Evolutionary conservation across 2,113 vertebrate genomes (phyloP).

Genomic region (Phocoena phocoena): DNA sequence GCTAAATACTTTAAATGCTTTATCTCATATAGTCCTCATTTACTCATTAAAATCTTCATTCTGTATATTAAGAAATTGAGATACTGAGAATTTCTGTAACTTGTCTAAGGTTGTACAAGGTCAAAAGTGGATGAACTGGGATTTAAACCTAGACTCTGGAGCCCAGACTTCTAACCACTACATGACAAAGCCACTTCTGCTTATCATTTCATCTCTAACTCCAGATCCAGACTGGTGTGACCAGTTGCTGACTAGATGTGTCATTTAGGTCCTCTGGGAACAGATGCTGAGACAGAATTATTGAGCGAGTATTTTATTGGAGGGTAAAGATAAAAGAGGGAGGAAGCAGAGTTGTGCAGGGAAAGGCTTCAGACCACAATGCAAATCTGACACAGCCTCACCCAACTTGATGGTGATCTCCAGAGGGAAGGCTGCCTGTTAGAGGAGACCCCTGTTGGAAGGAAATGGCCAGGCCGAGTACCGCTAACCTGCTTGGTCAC

Average conservation of each 20-base stretch:
- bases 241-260: neutral
- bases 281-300: neutral
- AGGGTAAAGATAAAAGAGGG: neutral
- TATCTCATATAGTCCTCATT: neutral
- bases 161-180: neutral
- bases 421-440: neutral
- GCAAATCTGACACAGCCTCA: neutral
- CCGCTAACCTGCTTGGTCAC: neutral
- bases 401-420: accelerated
- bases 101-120: neutral
- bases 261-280: neutral
- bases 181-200: neutral
- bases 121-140: neutral
- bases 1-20: neutral
- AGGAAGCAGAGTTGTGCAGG: neutral
- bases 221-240: neutral
- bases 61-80: neutral
- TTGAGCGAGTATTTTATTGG: neutral
- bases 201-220: neutral
- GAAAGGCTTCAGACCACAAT: neutral
- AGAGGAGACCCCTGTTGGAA: neutral
- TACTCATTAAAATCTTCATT: neutral
- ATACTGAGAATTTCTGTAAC: neutral
- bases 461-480: neutral
- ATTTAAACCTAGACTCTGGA: neutral